phyloP scores from a whole-genome alignment of 92 coral and sea anemone genomes.

The Montipora capitata region DNA sequence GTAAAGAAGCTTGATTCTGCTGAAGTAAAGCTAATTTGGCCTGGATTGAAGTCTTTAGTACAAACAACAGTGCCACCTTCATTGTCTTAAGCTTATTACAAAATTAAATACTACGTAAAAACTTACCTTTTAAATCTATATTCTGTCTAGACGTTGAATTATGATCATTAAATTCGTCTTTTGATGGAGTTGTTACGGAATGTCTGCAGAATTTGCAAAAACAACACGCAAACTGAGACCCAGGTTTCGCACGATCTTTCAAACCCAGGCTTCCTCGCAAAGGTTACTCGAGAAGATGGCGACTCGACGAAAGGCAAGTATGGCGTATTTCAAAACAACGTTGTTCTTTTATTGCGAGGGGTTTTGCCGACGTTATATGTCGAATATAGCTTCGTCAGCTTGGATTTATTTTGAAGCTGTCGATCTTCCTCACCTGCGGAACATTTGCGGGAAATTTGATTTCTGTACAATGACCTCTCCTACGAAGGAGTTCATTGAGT shows the following conservation, averaged over 20 bases:
- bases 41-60: too few species aligned
- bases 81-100: too few species aligned
- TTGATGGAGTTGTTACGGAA: too few species aligned
- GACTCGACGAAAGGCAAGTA: not conserved
- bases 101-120: too few species aligned
- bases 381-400: constrained; percentile 49
- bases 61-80: too few species aligned
- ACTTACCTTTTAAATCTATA: too few species aligned
- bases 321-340: constrained; percentile 59
- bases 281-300: not conserved
- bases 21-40: too few species aligned
- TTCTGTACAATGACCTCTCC: constrained; percentile 10
- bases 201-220: too few species aligned
- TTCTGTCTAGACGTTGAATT: too few species aligned
- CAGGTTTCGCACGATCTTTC: not conserved
- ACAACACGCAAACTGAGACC: too few species aligned
- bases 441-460: not conserved
- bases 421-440: not conserved
- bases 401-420: not conserved
- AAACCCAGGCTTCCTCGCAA: constrained; percentile 11
- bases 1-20: too few species aligned
- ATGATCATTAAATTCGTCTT: too few species aligned
- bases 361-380: constrained; percentile 21
- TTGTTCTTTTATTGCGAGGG: constrained; percentile 1
- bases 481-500: constrained; percentile 18